Conservation (phyloP, 2,888 invertebrate genomes). For the Melanargia galathea region DNA sequence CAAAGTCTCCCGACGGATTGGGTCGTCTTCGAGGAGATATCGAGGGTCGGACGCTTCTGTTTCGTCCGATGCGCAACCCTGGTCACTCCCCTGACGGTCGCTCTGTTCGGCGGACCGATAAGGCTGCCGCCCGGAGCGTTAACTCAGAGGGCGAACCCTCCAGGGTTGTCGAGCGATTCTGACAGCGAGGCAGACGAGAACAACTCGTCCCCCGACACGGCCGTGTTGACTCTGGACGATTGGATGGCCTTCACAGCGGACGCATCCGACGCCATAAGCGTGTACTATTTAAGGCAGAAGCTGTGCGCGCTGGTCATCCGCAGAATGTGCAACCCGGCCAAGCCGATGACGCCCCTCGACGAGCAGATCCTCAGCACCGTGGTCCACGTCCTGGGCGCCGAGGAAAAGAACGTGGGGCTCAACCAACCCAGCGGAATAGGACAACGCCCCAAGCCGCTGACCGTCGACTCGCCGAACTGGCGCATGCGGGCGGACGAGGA, state of each 20-base stretch:
- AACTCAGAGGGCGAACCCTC: constrained; percentile 71
- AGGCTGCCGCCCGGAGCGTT: constrained; percentile 79
- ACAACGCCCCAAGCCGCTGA: constrained; percentile 87
- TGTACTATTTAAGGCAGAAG: constrained; percentile 87
- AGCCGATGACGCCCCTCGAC: constrained; percentile 82
- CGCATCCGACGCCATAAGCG: constrained; percentile 84
- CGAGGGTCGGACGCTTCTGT: constrained; percentile 85
- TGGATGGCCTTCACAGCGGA: constrained; percentile 88
- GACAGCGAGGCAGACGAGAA: constrained; percentile 73
- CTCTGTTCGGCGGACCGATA: constrained; percentile 88
- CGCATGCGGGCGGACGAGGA: constrained; percentile 58
- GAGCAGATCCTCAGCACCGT: constrained; percentile 86
- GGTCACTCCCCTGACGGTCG: constrained; percentile 90
- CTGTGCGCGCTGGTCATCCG: constrained; percentile 86
- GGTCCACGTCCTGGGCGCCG: constrained; percentile 85
- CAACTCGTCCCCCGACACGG: constrained; percentile 63
- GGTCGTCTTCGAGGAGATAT: constrained; percentile 94
- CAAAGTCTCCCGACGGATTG: constrained; percentile 88
- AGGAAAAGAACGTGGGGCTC: constrained; percentile 86
- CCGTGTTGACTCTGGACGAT: constrained; percentile 85
- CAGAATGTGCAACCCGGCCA: constrained; percentile 82
- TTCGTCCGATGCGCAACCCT: constrained; percentile 90
- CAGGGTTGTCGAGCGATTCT: constrained; percentile 72
- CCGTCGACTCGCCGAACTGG: constrained; percentile 80
- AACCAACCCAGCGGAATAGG: constrained; percentile 89